Evolutionary conservation across 2,888 invertebrate genomes (phyloP), one percentile per base, ranked within the genome.

Genomic region (Limenitis camilla): DNA sequence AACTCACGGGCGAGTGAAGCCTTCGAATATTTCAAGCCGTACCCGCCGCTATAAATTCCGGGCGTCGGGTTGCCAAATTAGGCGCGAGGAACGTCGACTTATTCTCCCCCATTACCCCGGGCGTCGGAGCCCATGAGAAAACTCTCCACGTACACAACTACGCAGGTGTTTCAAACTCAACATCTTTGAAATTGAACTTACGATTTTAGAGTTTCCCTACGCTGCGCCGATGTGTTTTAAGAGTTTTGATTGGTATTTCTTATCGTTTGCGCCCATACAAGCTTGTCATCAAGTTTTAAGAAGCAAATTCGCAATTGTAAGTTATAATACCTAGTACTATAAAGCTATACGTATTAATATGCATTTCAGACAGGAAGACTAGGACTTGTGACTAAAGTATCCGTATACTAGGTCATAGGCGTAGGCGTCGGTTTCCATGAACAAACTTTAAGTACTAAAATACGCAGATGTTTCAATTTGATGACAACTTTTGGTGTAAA

Each of bases 61-160:
- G 78, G 83, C 81, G 82, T 84, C 85, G 84, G 82, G 81, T 78
- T 85, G 86, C 86, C 85, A 87, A 87, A 86, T 87, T 86, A 86
- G 86, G 86, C 86, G 86, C 78, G 77, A 85, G 84, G 72, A 81
- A 74, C 72, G 77, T 71, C 80, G 78, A 80, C 76, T 81, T 81
- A 81, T 82, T 74, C 77, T 71, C 76, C 68, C 72, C 81, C 81
- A 82, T 83, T 83, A 81, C 76, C 67, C 71, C 61, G 67, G 65
- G 61, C 59, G 65, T 63, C 65, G 65, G 51, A 52, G 53, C 56
- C 52, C 63, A 58, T 59, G 55, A 68, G 69, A 67, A 72, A 81
- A 83, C 73, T 80, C 77, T 72, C 68, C 72, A 72, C 74, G 71
- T 72, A 69, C 67, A 76, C 45, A 38, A 45, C 36, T 45, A 45